Evolutionary conservation across 2,888 invertebrate species (phyloP).

Genomic region (Stratiomys singularior): DNA sequence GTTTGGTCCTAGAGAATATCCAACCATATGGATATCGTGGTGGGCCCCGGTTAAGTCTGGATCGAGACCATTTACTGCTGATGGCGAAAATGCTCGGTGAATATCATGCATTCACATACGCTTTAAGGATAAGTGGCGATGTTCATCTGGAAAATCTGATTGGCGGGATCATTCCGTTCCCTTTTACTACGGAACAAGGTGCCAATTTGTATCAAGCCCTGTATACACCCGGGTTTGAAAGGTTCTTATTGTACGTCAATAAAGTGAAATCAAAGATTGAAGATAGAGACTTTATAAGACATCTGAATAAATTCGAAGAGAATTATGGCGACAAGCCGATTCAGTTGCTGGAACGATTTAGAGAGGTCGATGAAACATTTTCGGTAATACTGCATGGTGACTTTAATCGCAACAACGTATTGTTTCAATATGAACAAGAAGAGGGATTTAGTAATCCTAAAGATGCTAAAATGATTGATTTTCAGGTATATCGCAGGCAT

Average conservation of each 20-base stretch:
- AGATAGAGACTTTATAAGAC: constrained; percentile 51
- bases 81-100: constrained; percentile 59
- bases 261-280: constrained; percentile 36
- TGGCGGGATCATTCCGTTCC: constrained; percentile 56
- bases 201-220: constrained; percentile 57
- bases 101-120: constrained; percentile 62
- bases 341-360: constrained; percentile 58
- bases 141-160: constrained; percentile 56
- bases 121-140: constrained; percentile 57
- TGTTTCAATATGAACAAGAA: constrained; percentile 58
- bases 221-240: constrained; percentile 60
- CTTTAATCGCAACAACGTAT: constrained; percentile 64
- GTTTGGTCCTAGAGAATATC: constrained; percentile 61
- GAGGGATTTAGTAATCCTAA: constrained; percentile 52
- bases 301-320: constrained; percentile 55
- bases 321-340: constrained; percentile 59
- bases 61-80: constrained; percentile 58
- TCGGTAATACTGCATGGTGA: constrained; percentile 62
- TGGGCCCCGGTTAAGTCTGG: constrained; percentile 60
- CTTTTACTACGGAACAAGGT: constrained; percentile 53
- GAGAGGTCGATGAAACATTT: constrained; percentile 58
- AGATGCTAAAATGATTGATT: constrained; percentile 62
- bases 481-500: constrained; percentile 60
- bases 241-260: constrained; percentile 61
- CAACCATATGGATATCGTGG: constrained; percentile 58